phyloP scores from a whole-genome alignment of 2,888 invertebrate genomes.

The Tetrapedia diversipes region DNA sequence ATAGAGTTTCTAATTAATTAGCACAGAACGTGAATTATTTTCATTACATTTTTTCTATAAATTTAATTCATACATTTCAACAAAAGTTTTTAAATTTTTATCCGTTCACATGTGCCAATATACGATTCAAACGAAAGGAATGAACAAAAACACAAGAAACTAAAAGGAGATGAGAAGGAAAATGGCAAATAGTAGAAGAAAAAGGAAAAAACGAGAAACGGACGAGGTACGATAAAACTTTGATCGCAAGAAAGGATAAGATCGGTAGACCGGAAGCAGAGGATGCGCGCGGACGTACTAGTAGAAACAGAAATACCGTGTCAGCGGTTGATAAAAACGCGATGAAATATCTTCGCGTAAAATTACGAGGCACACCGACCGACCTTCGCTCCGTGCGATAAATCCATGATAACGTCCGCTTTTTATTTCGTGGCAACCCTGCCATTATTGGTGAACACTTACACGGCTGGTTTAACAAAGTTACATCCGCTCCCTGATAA shows the following conservation, averaged over 20 bases:
- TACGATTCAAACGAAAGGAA: no score
- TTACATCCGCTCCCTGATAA: conserved; percentile 4
- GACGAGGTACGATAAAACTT: conserved; percentile 25
- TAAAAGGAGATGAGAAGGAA: no score
- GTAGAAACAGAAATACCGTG: conserved; percentile 27
- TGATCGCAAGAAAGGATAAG: conserved; percentile 17
- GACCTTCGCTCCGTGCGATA: neutral
- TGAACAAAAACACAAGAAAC: no score
- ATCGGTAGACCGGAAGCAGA: neutral
- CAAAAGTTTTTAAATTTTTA: no score
- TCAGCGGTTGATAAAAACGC: conserved; percentile 32
- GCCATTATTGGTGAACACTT: neutral
- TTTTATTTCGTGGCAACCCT: neutral
- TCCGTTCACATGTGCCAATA: no score
- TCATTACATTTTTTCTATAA: no score
- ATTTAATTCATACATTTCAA: no score
- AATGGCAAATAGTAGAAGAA: neutral
- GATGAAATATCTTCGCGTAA: conserved; percentile 33
- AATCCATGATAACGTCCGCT: conserved; percentile 16
- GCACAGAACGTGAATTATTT: no score
- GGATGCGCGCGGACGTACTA: conserved; percentile 15
- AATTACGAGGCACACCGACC: conserved; percentile 26
- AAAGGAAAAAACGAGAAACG: neutral
- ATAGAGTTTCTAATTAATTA: no score
- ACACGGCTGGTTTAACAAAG: neutral